Base-by-base conservation (phyloP, 2,888 invertebrate genomes). In the Merodon equestris region DNA sequence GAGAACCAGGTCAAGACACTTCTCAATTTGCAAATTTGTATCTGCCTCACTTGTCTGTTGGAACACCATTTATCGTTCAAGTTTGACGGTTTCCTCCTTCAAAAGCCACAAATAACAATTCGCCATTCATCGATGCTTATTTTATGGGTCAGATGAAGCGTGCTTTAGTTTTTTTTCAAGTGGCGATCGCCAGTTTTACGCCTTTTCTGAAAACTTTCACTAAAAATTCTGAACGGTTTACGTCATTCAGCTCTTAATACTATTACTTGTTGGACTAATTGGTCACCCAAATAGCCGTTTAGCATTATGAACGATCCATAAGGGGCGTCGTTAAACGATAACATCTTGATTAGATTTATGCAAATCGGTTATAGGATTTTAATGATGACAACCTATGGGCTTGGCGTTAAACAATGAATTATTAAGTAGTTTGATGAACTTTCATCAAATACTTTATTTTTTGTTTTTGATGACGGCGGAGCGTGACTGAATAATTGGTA, bases 1-100 rank as follows among this genome's bases (percentile, higher is more conserved):
- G 45, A 51, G 64, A 72, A 64, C 50, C 72, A 72, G 72, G 72
- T 72, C 64, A 64, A 71, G 42, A 70, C 44, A 36, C 34, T 9
- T 50, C 12, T n/a, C n/a, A n/a, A n/a, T n/a, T n/a, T n/a, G n/a
- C n/a, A n/a, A 15, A 15, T 19, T 42, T 54, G 54, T 27, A 57
- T 34, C 27, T 19, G 18, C 42, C 51, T 44, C 42, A 50, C 18
- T 48, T 57, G 27, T 44, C n/a, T 27, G 48, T 7, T 27, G 7
- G 2, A 7, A 15, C 47, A 12, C 27, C 9, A n/a, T 47, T 54
- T 14, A n/a, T 17, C 54, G 47, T 57, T 17, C 18, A n/a, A n/a
- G n/a, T n/a, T n/a, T n/a, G n/a, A n/a, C n/a, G n/a, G n/a, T n/a
- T n/a, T n/a, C 61, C 38, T 51, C 50, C 1, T 15, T 38, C 38